phyloP scores from a whole-genome alignment of 2,113 vertebrate species.

The Thalassarche chlororhynchos region DNA sequence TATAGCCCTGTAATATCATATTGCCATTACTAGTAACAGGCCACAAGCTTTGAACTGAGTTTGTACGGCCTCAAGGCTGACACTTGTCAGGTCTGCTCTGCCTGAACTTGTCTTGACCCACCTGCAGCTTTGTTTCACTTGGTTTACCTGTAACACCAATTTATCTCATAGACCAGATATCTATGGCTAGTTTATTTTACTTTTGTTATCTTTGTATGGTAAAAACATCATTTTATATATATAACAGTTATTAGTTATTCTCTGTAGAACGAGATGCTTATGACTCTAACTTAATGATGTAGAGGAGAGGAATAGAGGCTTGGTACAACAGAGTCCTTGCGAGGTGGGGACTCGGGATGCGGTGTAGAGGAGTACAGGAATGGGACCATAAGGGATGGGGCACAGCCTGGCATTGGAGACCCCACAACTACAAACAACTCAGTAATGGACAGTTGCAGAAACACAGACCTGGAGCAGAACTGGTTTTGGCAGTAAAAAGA shows the following conservation, averaged over 20 bases:
- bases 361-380: not conserved
- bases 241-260: not conserved
- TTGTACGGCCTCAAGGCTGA: not conserved
- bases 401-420: not conserved
- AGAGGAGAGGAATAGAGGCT: not conserved
- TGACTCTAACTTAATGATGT: not conserved
- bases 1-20: not conserved
- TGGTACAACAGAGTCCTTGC: not conserved
- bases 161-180: not conserved
- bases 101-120: not conserved
- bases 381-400: not conserved
- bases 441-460: not conserved
- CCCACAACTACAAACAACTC: not conserved
- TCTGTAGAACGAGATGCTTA: not conserved
- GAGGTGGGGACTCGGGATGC: accelerated
- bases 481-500: not conserved
- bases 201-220: not conserved
- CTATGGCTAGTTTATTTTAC: not conserved
- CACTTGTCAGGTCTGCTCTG: not conserved
- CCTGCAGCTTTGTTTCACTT: not conserved
- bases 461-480: not conserved
- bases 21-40: not conserved
- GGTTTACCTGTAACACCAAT: not conserved
- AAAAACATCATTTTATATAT: not conserved
- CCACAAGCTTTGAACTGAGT: not conserved